Conservation (phyloP, 2,888 invertebrate genomes). For the Anorthoa munda region DNA sequence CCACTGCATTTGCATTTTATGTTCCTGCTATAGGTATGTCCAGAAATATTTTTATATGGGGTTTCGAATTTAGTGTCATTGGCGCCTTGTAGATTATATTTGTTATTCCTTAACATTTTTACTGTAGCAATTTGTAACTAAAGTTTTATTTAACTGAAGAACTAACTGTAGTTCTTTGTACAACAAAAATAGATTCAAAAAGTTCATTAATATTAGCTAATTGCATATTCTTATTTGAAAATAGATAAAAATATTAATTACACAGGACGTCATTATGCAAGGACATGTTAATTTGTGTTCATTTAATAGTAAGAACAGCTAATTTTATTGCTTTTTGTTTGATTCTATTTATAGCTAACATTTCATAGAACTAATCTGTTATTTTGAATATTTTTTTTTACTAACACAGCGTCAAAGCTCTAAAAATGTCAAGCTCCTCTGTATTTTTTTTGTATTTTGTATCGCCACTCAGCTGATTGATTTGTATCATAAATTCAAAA, state of each 20-base stretch:
- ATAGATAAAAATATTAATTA: conserved; percentile 33
- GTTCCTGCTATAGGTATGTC: conserved; percentile 15
- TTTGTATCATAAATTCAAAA: not conserved
- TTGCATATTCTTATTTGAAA: conserved; percentile 34
- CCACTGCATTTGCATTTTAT: conserved; percentile 32
- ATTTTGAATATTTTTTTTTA: not conserved
- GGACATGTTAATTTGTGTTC: conserved; percentile 50
- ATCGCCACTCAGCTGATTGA: not conserved
- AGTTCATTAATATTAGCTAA: not conserved
- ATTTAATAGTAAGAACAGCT: conserved; percentile 39
- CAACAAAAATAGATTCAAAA: conserved; percentile 6
- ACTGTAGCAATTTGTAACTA: not conserved
- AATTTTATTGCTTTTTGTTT: conserved; percentile 36
- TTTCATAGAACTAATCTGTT: conserved; percentile 4
- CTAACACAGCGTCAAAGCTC: not conserved
- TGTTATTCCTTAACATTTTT: not conserved
- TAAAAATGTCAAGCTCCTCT: not conserved
- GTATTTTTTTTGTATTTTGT: not conserved
- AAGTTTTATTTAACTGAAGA: not conserved
- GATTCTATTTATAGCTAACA: conserved; percentile 26
- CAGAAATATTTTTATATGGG: conserved; percentile 9
- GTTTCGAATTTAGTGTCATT: not conserved
- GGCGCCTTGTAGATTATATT: conserved; percentile 3
- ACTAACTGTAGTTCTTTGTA: not conserved
- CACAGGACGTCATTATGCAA: conserved; percentile 40